phyloP scores from a whole-genome alignment of 2,797 vertebrate species.

The Orestias chungarensis region DNA sequence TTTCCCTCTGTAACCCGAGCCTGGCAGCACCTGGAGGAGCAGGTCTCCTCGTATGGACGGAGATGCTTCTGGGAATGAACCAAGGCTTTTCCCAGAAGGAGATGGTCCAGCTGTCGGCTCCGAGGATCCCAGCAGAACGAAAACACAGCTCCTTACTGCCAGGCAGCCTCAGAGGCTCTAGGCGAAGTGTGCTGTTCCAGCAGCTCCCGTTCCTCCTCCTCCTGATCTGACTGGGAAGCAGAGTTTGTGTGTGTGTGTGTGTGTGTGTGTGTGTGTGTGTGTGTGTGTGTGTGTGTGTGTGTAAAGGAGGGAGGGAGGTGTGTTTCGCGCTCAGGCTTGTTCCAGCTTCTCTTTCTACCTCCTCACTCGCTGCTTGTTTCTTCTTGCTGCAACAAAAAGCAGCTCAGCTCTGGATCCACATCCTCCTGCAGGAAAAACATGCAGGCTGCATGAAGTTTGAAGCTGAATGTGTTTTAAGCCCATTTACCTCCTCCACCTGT shows the following conservation, averaged over 20 bases:
- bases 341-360: constrained; percentile 46
- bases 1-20: too few relatives aligned
- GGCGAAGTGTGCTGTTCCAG: constrained; percentile 13
- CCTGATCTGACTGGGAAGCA: constrained; percentile 22
- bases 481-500: too few relatives aligned
- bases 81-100: not conserved
- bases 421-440: not conserved
- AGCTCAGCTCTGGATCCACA: not conserved
- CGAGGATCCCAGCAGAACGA: not conserved
- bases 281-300: not conserved
- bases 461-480: not conserved
- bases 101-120: not conserved
- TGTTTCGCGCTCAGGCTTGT: constrained; percentile 48
- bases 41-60: constrained; percentile 7
- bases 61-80: constrained; percentile 29
- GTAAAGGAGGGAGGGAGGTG: too few relatives aligned
- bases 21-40: constrained; percentile 6
- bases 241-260: not conserved
- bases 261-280: not conserved
- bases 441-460: not conserved
- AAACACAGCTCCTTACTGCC: constrained; percentile 25
- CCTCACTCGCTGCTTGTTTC: constrained; percentile 10
- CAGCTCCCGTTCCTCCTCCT: constrained; percentile 36
- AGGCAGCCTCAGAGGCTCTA: constrained; percentile 29
- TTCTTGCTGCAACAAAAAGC: not conserved